Evolutionary conservation across 1,140 invertebrate species (phyloP).

Genomic region (Odontomachus brunneus): DNA sequence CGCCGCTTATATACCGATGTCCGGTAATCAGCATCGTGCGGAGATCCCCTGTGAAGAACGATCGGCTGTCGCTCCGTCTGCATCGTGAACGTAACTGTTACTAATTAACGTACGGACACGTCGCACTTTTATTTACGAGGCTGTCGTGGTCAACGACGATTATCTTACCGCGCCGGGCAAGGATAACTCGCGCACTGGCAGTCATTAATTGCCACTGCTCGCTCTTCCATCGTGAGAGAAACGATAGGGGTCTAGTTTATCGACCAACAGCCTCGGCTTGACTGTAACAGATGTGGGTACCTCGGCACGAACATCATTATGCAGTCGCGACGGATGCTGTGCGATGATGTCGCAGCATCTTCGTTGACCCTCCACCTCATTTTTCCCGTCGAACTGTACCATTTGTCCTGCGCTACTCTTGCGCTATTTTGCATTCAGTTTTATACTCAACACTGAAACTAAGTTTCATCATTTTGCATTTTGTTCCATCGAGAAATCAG

Average conservation of each 20-base stretch:
- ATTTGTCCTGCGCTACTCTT: too few species aligned
- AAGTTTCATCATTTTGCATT: too few species aligned
- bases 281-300: constrained; percentile 42
- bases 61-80: background rate
- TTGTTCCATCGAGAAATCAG: too few species aligned
- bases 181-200: constrained; percentile 7
- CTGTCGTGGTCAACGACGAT: background rate
- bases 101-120: constrained; percentile 1
- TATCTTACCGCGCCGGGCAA: background rate
- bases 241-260: constrained; percentile 37
- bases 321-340: background rate
- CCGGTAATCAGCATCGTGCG: constrained; percentile 1
- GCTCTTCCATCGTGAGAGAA: background rate
- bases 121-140: background rate
- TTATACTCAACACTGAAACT: too few species aligned
- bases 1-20: background rate
- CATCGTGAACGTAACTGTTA: background rate
- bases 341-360: background rate
- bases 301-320: background rate
- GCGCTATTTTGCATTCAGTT: too few species aligned
- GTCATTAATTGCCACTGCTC: background rate
- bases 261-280: constrained; percentile 30
- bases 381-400: background rate
- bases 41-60: background rate
- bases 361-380: background rate